Percentiles rank a stretch among this genome's conserved stretches.
Conservation (phyloP, 2,797 vertebrate species). For the Rallus crepitans region DNA sequence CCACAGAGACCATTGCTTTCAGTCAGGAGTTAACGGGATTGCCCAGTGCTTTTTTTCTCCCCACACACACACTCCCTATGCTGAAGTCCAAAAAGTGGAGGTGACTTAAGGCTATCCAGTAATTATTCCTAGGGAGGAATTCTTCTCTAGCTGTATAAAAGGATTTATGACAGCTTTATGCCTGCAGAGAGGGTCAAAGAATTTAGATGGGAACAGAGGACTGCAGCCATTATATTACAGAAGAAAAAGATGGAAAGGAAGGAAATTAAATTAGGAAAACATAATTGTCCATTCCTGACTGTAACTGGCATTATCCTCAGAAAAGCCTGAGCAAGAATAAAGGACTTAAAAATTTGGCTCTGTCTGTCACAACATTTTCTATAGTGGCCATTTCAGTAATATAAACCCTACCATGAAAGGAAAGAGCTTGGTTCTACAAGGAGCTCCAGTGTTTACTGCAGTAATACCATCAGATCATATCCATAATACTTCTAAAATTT, state of each 20-base stretch:
- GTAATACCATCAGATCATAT: not conserved
- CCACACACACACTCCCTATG: not conserved
- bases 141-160: conserved; percentile 10
- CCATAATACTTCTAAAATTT: not conserved
- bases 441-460: not conserved
- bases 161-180: conserved; percentile 36
- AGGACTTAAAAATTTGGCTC: not conserved
- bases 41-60: not conserved
- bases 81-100: not conserved
- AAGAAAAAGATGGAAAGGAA: conserved; percentile 35
- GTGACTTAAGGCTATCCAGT: conserved; percentile 30
- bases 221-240: not conserved
- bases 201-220: not conserved
- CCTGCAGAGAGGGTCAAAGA: conserved; percentile 39
- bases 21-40: conserved; percentile 4
- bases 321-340: not conserved
- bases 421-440: not conserved
- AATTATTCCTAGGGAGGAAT: conserved; percentile 19
- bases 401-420: not conserved
- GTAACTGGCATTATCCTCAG: not conserved
- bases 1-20: not conserved
- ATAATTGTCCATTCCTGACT: not conserved
- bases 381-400: not conserved
- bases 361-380: not conserved
- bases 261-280: conserved; percentile 43